Evolutionary conservation across 1,140 invertebrate species (phyloP).

Genomic region (Drepana arcuata): DNA sequence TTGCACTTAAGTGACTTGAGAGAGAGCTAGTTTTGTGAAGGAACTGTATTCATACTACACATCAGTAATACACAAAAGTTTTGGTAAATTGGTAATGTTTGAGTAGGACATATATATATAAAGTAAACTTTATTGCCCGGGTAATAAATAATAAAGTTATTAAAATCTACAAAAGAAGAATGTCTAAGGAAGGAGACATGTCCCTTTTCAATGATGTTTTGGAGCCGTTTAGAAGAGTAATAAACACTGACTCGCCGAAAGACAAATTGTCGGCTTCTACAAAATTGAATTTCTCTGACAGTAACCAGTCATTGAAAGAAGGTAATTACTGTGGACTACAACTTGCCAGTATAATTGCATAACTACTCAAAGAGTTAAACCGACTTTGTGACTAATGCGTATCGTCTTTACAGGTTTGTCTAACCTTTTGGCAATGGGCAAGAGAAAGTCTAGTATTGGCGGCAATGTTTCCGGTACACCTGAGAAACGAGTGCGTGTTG

Average conservation of each 20-base stretch:
- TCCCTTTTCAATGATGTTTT: slow-evolving; percentile 63
- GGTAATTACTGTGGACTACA: slow-evolving; percentile 19
- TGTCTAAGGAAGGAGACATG: slow-evolving; percentile 64
- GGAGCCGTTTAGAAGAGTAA: slow-evolving; percentile 61
- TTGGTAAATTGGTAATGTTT: too few relatives aligned
- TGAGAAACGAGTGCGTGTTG: slow-evolving; percentile 38
- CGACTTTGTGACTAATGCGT: not conserved
- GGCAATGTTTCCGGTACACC: slow-evolving; percentile 27
- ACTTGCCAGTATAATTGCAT: not conserved
- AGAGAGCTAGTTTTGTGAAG: too few relatives aligned
- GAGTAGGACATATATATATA: too few relatives aligned
- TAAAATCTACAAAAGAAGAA: too few relatives aligned
- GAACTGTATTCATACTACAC: too few relatives aligned
- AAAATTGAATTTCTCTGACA: slow-evolving; percentile 62
- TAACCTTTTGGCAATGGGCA: slow-evolving; percentile 38
- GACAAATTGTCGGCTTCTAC: slow-evolving; percentile 52
- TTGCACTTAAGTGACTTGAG: too few relatives aligned
- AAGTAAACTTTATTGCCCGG: too few relatives aligned
- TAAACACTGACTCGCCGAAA: slow-evolving; percentile 58
- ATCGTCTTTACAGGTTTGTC: slow-evolving; percentile 25
- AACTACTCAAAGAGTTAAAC: too few relatives aligned
- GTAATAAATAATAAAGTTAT: too few relatives aligned
- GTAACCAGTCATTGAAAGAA: slow-evolving; percentile 59
- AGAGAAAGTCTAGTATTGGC: slow-evolving; percentile 47
- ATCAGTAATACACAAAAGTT: too few relatives aligned